Conservation (phyloP, 2,797 vertebrate genomes). For the Vireo griseus region DNA sequence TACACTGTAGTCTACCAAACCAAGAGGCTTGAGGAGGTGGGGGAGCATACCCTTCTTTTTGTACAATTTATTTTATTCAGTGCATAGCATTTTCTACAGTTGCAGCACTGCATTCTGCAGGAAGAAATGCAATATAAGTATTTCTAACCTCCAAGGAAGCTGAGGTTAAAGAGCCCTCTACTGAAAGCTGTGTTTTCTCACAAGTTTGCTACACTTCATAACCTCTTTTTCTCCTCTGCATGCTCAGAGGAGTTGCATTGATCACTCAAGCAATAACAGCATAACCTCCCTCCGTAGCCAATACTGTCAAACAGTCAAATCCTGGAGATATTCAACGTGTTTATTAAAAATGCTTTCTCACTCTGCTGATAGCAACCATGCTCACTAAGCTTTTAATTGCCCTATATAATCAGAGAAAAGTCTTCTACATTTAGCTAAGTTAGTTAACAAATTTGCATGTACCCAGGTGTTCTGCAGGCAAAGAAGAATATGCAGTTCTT, state of each 20-base stretch:
- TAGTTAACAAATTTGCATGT: not conserved
- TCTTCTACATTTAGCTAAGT: not conserved
- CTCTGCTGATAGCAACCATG: not conserved
- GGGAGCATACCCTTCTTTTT: not conserved
- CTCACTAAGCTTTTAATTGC: not conserved
- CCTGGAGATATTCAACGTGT: rapidly evolving
- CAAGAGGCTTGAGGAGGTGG: not conserved
- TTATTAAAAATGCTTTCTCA: not conserved
- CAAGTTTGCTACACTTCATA: not conserved
- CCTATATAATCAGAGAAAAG: not conserved
- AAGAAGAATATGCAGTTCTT: not conserved
- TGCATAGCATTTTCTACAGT: not conserved
- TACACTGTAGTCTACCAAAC: not conserved
- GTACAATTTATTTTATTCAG: not conserved
- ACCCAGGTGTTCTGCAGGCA: not conserved
- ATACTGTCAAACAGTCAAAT: not conserved
- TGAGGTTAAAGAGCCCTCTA: not conserved
- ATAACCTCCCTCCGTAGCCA: not conserved
- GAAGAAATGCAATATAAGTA: not conserved
- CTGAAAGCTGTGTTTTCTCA: not conserved
- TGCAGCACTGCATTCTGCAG: not conserved
- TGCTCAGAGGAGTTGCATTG: not conserved
- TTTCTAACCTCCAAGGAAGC: not conserved
- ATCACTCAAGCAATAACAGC: not conserved
- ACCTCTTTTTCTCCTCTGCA: not conserved